These are phyloP conservation scores for Eubucco bourcierii DNA, from an alignment of 2,113 vertebrate genomes.

Conservation along the genomic window DNA sequence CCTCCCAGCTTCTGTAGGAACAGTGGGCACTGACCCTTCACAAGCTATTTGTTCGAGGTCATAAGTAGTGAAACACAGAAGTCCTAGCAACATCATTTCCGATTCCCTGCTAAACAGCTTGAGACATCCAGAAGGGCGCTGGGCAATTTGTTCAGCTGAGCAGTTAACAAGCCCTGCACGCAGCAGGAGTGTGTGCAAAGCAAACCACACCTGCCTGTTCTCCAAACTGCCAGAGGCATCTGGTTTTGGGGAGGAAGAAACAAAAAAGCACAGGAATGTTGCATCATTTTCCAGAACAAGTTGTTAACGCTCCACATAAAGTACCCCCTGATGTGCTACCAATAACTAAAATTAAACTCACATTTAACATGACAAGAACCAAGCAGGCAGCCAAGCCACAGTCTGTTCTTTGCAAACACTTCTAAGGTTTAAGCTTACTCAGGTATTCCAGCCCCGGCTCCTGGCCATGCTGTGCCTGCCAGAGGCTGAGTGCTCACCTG, in stretches of 20 bases:
- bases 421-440: not conserved
- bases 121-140: constrained; percentile 15
- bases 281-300: not conserved
- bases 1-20: not conserved
- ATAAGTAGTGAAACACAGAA: not conserved
- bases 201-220: constrained; percentile 31
- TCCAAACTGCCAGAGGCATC: constrained; percentile 22
- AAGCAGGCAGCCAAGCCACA: not conserved
- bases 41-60: not conserved
- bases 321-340: not conserved
- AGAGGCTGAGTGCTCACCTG: not conserved
- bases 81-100: not conserved
- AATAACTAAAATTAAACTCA: constrained; percentile 16
- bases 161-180: constrained; percentile 4
- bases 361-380: not conserved
- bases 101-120: not conserved
- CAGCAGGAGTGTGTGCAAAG: constrained; percentile 37
- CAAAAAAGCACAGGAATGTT: not conserved
- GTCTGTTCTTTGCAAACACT: not conserved
- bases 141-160: constrained; percentile 5
- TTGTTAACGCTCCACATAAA: not conserved
- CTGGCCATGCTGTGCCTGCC: not conserved
- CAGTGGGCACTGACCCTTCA: not conserved
- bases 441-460: not conserved
- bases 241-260: not conserved